Conservation (phyloP, 2,113 vertebrate species). For the Callipepla californica region DNA sequence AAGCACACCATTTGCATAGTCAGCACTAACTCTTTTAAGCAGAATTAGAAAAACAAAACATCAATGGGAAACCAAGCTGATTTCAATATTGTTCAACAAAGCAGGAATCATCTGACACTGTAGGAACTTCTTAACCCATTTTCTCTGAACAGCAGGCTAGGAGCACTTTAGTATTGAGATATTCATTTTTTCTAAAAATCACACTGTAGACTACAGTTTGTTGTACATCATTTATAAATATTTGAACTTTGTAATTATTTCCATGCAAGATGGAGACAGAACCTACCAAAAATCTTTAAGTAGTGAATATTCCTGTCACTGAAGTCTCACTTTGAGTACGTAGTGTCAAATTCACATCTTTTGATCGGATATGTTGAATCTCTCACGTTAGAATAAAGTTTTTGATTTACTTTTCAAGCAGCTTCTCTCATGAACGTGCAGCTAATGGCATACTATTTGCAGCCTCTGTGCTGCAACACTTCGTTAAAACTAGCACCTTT, state of each 20-base stretch:
- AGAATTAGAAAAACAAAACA: conserved; percentile 69
- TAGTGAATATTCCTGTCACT: neutral
- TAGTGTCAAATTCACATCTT: neutral
- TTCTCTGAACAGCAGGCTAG: conserved; percentile 49
- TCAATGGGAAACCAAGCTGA: conserved; percentile 70
- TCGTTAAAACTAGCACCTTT: conserved; percentile 35
- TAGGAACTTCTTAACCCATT: conserved; percentile 59
- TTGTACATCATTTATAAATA: conserved; percentile 13
- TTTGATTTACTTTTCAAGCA: conserved; percentile 20
- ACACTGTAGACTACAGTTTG: neutral
- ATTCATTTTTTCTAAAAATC: conserved; percentile 40
- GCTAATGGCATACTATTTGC: conserved; percentile 19
- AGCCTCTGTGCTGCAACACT: neutral
- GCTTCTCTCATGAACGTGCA: neutral
- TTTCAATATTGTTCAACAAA: conserved; percentile 69
- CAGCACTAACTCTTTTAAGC: conserved; percentile 54
- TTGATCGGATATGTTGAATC: neutral
- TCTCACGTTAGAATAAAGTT: neutral
- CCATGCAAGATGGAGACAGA: neutral
- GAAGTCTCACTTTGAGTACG: neutral
- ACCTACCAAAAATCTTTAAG: neutral
- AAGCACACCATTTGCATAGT: conserved; percentile 41
- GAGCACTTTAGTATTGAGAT: conserved; percentile 2
- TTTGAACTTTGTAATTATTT: conserved; percentile 17
- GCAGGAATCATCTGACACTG: conserved; percentile 58